These are phyloP conservation scores for Galaxias olidus DNA, from an alignment of 2,797 vertebrate species.

Conservation along the genomic window DNA sequence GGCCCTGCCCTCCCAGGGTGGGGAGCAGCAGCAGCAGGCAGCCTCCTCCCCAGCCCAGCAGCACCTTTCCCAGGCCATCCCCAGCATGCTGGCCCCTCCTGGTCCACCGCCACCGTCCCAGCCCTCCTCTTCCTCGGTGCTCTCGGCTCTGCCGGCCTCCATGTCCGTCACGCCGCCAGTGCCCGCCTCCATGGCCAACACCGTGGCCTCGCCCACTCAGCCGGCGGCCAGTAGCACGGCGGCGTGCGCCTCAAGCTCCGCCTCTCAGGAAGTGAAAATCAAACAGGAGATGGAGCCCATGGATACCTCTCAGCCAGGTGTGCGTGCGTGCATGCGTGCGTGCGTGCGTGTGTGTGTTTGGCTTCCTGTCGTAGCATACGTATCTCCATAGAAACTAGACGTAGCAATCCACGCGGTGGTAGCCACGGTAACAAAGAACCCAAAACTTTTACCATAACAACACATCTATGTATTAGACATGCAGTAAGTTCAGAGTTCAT, in stretches of 20 bases:
- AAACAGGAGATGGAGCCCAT: constrained; percentile 91
- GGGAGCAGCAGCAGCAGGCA: constrained; percentile 88
- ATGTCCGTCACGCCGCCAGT: constrained; percentile 81
- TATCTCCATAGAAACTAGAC: too few relatives aligned
- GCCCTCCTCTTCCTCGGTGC: constrained; percentile 73
- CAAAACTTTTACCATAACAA: too few relatives aligned
- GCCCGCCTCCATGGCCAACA: constrained; percentile 82
- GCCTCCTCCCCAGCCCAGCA: constrained; percentile 83
- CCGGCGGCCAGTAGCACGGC: constrained; percentile 82
- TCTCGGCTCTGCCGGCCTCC: constrained; percentile 84
- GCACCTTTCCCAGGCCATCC: constrained; percentile 86
- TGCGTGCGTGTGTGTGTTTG: too few relatives aligned
- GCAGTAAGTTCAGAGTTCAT: too few relatives aligned
- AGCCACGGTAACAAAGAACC: too few relatives aligned
- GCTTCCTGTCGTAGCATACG: too few relatives aligned
- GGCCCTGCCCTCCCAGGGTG: constrained; percentile 81
- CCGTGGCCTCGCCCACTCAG: constrained; percentile 86
- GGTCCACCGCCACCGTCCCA: constrained; percentile 88
- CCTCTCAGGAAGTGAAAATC: constrained; percentile 88
- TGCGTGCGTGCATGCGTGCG: not conserved
- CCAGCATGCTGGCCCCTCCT: constrained; percentile 81
- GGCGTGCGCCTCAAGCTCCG: constrained; percentile 80
- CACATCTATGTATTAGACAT: too few relatives aligned
- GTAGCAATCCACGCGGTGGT: too few relatives aligned
- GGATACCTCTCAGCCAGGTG: constrained; percentile 83